Evolutionary conservation across 2,797 vertebrate species (phyloP).

Genomic region (Sternarchorhynchus goeldii): DNA sequence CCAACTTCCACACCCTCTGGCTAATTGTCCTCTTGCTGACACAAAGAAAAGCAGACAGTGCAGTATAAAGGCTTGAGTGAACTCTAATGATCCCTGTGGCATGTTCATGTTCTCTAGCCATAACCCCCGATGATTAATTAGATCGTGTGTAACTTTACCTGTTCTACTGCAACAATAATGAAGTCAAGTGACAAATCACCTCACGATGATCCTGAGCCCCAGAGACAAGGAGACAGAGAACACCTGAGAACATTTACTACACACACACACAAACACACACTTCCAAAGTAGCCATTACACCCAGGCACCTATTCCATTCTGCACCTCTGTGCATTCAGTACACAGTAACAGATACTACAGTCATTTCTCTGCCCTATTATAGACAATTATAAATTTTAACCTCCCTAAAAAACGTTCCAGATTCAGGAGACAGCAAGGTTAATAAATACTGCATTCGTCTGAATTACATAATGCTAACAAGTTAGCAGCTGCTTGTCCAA

Average conservation of each 20-base stretch:
- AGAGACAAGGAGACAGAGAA: constrained; percentile 69
- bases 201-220: constrained; percentile 69
- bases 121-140: constrained; percentile 57
- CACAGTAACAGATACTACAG: no score
- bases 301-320: not conserved
- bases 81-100: constrained; percentile 18
- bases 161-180: constrained; percentile 50
- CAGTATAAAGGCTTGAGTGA: constrained; percentile 20
- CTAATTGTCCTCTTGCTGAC: not conserved
- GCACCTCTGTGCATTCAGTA: not conserved
- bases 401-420: not conserved
- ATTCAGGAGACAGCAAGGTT: constrained; percentile 30
- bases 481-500: constrained; percentile 15
- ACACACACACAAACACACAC: constrained; percentile 56
- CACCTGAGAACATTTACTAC: constrained; percentile 60
- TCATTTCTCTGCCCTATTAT: not conserved
- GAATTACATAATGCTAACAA: constrained; percentile 28
- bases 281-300: not conserved
- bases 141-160: constrained; percentile 44
- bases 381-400: not conserved
- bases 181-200: constrained; percentile 49
- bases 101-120: constrained; percentile 41
- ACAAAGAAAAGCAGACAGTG: not conserved
- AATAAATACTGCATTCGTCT: constrained; percentile 7
- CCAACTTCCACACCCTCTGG: constrained; percentile 1